phyloP scores from a whole-genome alignment of 2,113 vertebrate species.

The Mormyrus lacerda region DNA sequence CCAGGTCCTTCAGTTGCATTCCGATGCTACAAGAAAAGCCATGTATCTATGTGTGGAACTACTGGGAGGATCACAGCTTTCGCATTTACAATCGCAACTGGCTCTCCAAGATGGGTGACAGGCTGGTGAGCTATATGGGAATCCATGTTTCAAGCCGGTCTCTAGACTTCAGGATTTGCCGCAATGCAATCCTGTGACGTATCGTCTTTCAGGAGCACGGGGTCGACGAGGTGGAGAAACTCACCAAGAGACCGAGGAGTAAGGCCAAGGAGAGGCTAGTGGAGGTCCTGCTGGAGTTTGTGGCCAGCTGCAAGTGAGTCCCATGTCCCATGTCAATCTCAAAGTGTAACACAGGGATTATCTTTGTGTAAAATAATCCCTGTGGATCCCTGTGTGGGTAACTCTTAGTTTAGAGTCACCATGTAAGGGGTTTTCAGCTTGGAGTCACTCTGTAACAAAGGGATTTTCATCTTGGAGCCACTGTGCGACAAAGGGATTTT shows the following conservation, averaged over 20 bases:
- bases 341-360: not conserved
- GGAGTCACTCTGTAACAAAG: not conserved
- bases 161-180: not conserved
- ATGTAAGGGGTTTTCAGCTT: not conserved
- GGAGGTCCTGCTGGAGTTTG: constrained; percentile 73
- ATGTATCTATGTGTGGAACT: constrained; percentile 74
- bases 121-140: constrained; percentile 63
- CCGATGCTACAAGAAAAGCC: constrained; percentile 67
- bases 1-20: constrained; percentile 77
- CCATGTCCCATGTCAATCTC: not conserved
- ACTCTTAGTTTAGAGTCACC: no score
- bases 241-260: constrained; percentile 63
- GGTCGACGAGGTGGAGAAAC: constrained; percentile 69
- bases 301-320: constrained; percentile 80
- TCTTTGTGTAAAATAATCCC: no score
- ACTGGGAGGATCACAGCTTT: constrained; percentile 83
- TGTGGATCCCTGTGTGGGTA: no score
- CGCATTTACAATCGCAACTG: constrained; percentile 76
- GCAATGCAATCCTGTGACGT: not conserved
- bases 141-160: not conserved
- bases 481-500: not conserved
- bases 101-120: constrained; percentile 77
- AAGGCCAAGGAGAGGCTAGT: constrained; percentile 62
- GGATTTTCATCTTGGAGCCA: no score
- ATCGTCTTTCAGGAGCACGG: constrained; percentile 67